phyloP scores from a whole-genome alignment of 2,888 invertebrate species.

The Sphaerophoria rueppellii region DNA sequence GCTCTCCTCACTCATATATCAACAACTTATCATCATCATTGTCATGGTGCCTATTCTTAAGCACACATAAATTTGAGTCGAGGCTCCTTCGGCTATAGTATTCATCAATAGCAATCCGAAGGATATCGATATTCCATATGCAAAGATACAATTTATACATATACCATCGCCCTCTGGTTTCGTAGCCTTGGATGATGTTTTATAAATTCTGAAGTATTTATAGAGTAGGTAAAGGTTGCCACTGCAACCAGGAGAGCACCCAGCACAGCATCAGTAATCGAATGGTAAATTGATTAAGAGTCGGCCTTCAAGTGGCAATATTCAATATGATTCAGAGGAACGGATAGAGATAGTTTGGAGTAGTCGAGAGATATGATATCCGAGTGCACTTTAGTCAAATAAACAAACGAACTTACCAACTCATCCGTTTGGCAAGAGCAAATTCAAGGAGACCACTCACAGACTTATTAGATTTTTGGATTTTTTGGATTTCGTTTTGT shows the following conservation, averaged over 20 bases:
- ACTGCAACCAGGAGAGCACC: constrained; percentile 36
- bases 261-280: constrained; percentile 39
- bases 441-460: constrained; percentile 35
- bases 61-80: constrained; percentile 41
- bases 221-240: constrained; percentile 35
- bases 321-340: constrained; percentile 74
- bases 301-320: constrained; percentile 75
- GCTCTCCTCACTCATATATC: constrained; percentile 15
- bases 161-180: background rate
- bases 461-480: constrained; percentile 22
- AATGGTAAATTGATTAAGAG: constrained; percentile 69
- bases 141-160: background rate
- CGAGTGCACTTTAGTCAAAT: constrained; percentile 64
- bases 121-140: background rate
- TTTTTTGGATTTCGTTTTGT: background rate
- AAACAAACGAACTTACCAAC: constrained; percentile 48
- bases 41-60: constrained; percentile 5
- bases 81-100: background rate
- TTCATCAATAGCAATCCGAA: background rate
- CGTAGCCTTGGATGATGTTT: background rate
- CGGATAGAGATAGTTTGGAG: background rate
- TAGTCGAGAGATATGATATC: constrained; percentile 39
- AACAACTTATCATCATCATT: constrained; percentile 42
- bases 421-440: constrained; percentile 26
- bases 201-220: constrained; percentile 27